Conservation (phyloP, 2,113 vertebrate genomes). For the Callithrix jacchus region DNA sequence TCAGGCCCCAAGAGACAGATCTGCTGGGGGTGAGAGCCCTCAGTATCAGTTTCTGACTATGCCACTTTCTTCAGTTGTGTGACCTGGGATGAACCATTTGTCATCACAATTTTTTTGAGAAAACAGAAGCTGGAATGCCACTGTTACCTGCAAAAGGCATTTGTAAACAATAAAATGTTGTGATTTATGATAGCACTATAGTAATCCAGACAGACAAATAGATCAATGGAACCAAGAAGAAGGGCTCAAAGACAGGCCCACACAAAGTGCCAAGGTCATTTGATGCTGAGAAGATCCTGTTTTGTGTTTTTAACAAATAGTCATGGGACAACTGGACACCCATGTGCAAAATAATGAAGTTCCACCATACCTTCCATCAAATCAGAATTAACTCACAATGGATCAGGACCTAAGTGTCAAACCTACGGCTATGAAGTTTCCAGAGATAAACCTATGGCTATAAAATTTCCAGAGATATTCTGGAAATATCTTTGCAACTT, state of each 20-base stretch:
- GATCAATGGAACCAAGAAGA: background rate
- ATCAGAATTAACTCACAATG: background rate
- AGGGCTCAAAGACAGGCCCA: background rate
- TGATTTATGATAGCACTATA: background rate
- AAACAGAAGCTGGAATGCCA: background rate
- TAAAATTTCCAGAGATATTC: background rate
- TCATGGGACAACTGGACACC: too few species aligned
- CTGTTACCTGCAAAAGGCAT: background rate
- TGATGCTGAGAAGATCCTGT: background rate
- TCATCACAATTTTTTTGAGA: background rate
- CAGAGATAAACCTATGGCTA: background rate
- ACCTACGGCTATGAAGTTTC: background rate
- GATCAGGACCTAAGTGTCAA: background rate
- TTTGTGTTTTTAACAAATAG: background rate
- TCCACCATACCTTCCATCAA: background rate
- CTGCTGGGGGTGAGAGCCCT: background rate
- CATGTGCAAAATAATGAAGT: background rate
- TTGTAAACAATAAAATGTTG: background rate
- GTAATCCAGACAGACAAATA: background rate
- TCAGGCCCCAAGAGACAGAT: background rate
- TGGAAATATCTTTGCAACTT: background rate
- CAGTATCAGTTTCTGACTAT: background rate
- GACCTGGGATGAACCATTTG: background rate
- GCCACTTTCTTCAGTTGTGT: background rate
- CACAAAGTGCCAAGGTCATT: background rate